Base-by-base conservation (phyloP, 2,797 vertebrate genomes). In the Trachurus trachurus region DNA sequence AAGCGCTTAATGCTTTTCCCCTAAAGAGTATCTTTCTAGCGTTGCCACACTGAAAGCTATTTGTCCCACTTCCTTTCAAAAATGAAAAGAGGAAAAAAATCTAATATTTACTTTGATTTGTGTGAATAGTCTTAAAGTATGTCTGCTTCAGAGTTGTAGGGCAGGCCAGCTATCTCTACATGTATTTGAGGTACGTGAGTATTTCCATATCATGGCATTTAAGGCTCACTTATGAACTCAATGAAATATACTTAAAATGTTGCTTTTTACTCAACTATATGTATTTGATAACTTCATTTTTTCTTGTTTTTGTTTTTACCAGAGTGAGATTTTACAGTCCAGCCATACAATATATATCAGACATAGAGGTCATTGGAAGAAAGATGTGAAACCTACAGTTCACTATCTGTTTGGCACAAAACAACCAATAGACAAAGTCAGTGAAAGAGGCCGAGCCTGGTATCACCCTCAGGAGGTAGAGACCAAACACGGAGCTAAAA, bases 21-120 rank as follows among this genome's bases (percentile, higher is more conserved):
- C 73, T 53, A 8, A 22, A 74, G 66, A 83, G 66, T 64, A 42
- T 45, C 47, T 83, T 62, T 26, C 31, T 9, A 54, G 62, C 0
- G 10, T 15, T 61, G 64, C 17, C n/a, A 11, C 57, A 54, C 70
- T 54, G 34, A 66, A 59, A 65, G 56, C 61, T 69, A 61, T 84
- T 88, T 81, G 74, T 79, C 74, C 54, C 62, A 57, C 44, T 74
- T 66, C 16, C 50, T 76, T 79, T 74, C 13, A 57, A 74, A 74
- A 61, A 74, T 66, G 3, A 50, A 34, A 34, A 47, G 15, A 19
- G 45, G 19, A 52, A 52, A 52, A 52, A 52, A 22, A 1, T 52
- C 9, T n/a, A 49, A 52, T 52, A 42, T 82, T 76, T 76, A 69
- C 15, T 34, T 21, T 7, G 34, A 70, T 52, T 77, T 12, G 0